Base-by-base conservation (phyloP, 2,797 vertebrate genomes). In the Cygnus olor region DNA sequence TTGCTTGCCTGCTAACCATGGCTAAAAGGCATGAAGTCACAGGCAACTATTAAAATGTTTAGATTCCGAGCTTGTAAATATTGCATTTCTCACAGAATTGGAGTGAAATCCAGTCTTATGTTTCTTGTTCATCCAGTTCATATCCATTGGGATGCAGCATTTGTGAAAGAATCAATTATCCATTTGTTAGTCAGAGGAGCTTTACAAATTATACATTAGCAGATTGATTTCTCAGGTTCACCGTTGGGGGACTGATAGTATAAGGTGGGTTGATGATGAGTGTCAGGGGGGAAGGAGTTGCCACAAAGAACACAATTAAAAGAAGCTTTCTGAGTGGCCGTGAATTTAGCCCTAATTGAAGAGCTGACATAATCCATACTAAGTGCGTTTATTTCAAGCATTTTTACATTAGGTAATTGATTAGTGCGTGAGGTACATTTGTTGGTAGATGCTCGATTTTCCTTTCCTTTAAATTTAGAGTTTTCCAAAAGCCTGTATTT, bases 191-290 rank as follows among this genome's bases (percentile, higher is more conserved):
- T 98, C 95, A 86, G 96, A 97, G 95, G 91, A 98, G 97, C 96
- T 98, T 98, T 98, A 98, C 98, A 98, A 98, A 98, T 98, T 98
- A 98, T 98, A 98, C 98, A 98, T 98, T 98, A 98, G 98, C 97
- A 97, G 97, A 98, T 98, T 98, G 98, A 98, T 98, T 98, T 98
- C 97, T 98, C 85, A 94, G 96, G 97, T 97, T 98, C 96, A 92
- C 97, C 78, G 84, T 85, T 97, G 97, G 93, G 96, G 95, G 96
- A 97, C 95, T 74, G 73, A 89, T 96, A 91, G 97, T 96, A 94
- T 97, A 97, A 98, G 97, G 96, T 97, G 96, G 95, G 95, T 93
- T 98, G 97, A 97, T 97, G 97, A 97, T 98, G 96, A 97, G 96
- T 89, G 64, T 98, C 98, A 51, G 77, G 97, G 97, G 98, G 98